phyloP scores from a whole-genome alignment of 2,113 vertebrate species.

The Callipepla californica region DNA sequence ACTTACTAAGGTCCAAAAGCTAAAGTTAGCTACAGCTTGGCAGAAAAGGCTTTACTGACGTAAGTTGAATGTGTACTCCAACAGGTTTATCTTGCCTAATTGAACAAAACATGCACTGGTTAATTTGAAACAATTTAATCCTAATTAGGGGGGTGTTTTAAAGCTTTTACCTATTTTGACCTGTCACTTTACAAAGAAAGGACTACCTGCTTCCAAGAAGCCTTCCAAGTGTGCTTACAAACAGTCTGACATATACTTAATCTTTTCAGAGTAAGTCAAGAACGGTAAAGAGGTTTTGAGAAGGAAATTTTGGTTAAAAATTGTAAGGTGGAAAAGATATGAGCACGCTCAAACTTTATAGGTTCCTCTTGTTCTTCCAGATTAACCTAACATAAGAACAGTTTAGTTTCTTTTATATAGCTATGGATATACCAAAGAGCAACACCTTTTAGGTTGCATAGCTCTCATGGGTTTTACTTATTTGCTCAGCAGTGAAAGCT shows the following conservation, averaged over 20 bases:
- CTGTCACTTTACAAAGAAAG: neutral
- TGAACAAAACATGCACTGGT: neutral
- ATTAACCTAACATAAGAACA: neutral
- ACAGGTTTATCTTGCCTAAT: neutral
- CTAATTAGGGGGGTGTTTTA: neutral
- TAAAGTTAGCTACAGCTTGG: neutral
- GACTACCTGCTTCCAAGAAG: neutral
- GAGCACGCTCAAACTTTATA: neutral
- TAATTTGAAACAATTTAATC: constrained; percentile 12
- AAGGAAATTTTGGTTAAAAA: neutral
- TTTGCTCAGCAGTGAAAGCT: neutral
- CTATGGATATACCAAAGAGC: neutral
- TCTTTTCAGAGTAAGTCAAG: neutral
- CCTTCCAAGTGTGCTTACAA: neutral
- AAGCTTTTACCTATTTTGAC: neutral
- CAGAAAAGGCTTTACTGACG: neutral
- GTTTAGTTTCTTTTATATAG: neutral
- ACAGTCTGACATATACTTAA: neutral
- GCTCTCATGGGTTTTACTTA: neutral
- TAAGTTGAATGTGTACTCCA: neutral
- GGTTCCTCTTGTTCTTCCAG: neutral
- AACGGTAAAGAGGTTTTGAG: neutral
- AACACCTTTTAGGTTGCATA: neutral
- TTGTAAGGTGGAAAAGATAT: neutral
- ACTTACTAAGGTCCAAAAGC: neutral